Percentiles rank a stretch among this genome's conserved stretches.
These are phyloP conservation scores for Dermatemys mawii DNA, from an alignment of 2,113 vertebrate genomes.

Conservation along the genomic window DNA sequence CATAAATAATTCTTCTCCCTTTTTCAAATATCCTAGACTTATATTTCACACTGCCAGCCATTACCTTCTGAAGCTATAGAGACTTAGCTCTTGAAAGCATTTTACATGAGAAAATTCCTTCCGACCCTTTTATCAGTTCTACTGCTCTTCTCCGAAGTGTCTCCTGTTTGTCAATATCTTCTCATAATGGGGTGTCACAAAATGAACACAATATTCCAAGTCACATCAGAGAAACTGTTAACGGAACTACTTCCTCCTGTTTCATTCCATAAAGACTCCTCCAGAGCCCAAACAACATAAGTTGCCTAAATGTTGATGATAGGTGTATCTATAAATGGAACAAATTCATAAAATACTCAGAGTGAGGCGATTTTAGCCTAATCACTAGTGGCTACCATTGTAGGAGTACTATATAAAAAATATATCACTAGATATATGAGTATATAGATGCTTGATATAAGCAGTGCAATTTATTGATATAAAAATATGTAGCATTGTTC, in stretches of 20 bases:
- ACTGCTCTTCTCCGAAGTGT: not conserved
- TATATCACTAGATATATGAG: no score
- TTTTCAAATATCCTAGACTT: not conserved
- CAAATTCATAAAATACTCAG: not conserved
- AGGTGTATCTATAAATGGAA: fast-evolving
- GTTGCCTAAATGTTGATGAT: not conserved
- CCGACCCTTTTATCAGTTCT: not conserved
- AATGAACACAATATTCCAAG: not conserved
- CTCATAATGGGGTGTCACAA: not conserved
- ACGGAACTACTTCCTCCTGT: not conserved
- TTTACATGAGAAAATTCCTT: not conserved
- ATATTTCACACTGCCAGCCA: not conserved
- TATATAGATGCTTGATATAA: not conserved
- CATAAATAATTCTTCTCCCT: not conserved
- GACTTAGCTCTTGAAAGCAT: not conserved
- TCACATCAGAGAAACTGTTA: not conserved
- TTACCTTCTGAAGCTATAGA: not conserved
- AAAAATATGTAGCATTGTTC: not conserved
- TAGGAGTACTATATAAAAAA: not conserved
- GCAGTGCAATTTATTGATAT: not conserved
- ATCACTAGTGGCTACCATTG: not conserved
- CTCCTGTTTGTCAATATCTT: not conserved
- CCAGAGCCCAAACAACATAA: not conserved
- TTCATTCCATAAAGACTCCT: not conserved
- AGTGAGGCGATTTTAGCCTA: not conserved